Percentiles rank a stretch among this genome's conserved stretches.
Conservation (phyloP, 2,113 vertebrate species). For the Pluvianellus socialis region DNA sequence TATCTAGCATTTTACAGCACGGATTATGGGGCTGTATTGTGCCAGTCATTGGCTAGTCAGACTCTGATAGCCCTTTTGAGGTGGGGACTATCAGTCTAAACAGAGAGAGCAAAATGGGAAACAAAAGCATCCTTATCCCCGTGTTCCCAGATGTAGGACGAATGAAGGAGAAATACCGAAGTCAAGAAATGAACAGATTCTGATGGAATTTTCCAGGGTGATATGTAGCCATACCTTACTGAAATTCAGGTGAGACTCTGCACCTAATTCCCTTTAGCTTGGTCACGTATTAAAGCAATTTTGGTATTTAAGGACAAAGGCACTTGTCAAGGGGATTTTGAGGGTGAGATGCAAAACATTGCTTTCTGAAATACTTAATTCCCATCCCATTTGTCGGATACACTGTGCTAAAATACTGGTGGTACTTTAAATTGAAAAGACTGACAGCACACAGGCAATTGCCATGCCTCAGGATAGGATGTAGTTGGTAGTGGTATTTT, state of each 20-base stretch:
- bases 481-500: neutral
- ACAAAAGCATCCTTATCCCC: neutral
- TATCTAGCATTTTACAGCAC: neutral
- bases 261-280: neutral
- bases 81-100: neutral
- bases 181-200: neutral
- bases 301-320: neutral
- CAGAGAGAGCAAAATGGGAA: neutral
- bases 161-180: constrained; percentile 4
- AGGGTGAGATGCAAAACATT: neutral
- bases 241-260: neutral
- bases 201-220: constrained; percentile 1
- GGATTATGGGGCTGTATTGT: neutral
- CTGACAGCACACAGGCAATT: neutral
- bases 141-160: neutral
- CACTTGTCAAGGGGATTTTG: neutral
- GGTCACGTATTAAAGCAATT: neutral
- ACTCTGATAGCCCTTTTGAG: neutral
- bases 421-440: neutral
- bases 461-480: neutral
- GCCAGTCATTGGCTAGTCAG: neutral
- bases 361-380: neutral
- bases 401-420: rapidly evolving
- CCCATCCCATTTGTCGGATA: neutral
- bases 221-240: neutral